Conservation (phyloP, 2,797 vertebrate species). For the Anguilla pacifica region DNA sequence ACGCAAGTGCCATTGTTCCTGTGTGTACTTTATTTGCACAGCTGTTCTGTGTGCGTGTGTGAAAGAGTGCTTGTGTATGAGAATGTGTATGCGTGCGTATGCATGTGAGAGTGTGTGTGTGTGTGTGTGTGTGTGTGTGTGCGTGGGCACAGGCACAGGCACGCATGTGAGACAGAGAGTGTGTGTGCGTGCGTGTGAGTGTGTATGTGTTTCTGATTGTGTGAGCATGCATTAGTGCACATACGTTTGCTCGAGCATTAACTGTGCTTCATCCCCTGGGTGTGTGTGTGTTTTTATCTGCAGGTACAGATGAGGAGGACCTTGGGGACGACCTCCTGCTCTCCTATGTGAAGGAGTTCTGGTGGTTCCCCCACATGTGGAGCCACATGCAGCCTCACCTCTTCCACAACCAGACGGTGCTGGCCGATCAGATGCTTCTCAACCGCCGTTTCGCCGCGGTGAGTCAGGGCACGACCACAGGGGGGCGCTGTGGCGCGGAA, state of each 20-base stretch:
- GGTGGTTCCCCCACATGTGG: slow-evolving; percentile 95
- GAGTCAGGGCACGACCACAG: slow-evolving; percentile 64
- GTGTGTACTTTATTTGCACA: not conserved
- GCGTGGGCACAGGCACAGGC: too few relatives aligned
- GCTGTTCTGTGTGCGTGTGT: not conserved
- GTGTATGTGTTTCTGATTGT: not conserved
- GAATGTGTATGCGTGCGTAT: not conserved
- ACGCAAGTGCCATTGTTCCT: not conserved
- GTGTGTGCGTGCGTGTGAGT: not conserved
- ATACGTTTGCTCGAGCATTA: not conserved
- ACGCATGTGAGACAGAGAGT: not conserved
- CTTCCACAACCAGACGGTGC: slow-evolving; percentile 92
- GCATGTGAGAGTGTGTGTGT: not conserved
- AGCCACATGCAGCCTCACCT: slow-evolving; percentile 92
- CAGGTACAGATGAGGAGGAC: slow-evolving; percentile 95
- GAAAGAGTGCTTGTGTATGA: too few relatives aligned
- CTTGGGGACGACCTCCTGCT: slow-evolving; percentile 94
- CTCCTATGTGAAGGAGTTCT: slow-evolving; percentile 88
- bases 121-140: not conserved
- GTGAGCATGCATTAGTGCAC: not conserved
- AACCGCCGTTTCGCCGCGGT: slow-evolving; percentile 98
- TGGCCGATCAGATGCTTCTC: slow-evolving; percentile 97
- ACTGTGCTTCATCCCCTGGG: not conserved
- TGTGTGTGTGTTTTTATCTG: not conserved
- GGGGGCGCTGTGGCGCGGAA: not conserved